These are phyloP conservation scores for Atherinomorus stipes DNA, from an alignment of 2,113 vertebrate genomes.

Conservation along the genomic window DNA sequence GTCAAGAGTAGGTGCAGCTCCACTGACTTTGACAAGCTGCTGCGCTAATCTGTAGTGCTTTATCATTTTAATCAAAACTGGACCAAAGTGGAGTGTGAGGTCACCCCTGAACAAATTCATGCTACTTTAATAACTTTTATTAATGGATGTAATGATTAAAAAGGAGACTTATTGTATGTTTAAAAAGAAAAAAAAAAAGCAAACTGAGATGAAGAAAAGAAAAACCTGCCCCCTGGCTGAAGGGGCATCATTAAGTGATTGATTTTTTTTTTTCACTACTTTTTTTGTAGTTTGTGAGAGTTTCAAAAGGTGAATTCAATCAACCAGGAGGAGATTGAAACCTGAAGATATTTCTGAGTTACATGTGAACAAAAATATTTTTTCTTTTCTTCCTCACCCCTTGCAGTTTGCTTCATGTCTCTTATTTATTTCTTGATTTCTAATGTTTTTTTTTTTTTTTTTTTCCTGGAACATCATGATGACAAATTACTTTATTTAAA, in stretches of 20 bases:
- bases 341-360: conserved; percentile 16
- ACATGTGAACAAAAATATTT: background rate
- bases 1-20: conserved; percentile 84
- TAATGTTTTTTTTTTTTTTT: conserved; percentile 49
- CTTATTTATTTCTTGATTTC: conserved; percentile 82
- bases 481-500: conserved; percentile 70
- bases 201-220: no score
- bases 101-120: conserved; percentile 50
- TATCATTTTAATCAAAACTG: conserved; percentile 60
- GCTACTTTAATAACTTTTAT: conserved; percentile 33
- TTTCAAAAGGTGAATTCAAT: background rate
- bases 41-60: conserved; percentile 69
- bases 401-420: conserved; percentile 43
- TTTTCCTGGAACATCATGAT: conserved; percentile 40
- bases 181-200: no score
- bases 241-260: background rate
- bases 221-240: background rate
- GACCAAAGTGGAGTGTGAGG: conserved; percentile 30
- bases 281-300: background rate
- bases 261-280: background rate
- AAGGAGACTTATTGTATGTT: background rate
- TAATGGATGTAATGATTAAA: conserved; percentile 5
- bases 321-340: background rate
- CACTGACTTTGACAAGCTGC: background rate
- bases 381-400: conserved; percentile 23